Conservation (phyloP, 2,797 vertebrate species). For the Lepus oiostolus region DNA sequence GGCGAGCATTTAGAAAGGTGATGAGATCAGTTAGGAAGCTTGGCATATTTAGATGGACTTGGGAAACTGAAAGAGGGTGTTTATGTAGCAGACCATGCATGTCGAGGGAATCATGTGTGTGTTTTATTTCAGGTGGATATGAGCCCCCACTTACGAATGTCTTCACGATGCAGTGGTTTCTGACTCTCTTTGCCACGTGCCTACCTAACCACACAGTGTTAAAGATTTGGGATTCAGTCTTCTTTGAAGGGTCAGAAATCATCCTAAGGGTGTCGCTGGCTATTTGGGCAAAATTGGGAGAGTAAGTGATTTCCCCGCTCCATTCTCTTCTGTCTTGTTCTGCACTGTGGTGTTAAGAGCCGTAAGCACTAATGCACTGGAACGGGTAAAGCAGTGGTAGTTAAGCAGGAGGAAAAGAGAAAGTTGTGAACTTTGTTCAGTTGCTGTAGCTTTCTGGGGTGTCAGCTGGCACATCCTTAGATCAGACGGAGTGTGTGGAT, state of each 20-base stretch:
- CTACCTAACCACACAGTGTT: slow-evolving; percentile 97
- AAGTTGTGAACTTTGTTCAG: not conserved
- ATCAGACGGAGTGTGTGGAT: not conserved
- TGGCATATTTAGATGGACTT: not conserved
- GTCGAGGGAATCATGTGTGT: not conserved
- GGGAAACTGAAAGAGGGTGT: not conserved
- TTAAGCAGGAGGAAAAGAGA: not conserved
- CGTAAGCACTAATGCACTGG: not conserved
- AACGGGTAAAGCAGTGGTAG: not conserved
- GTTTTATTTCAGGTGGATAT: slow-evolving; percentile 93
- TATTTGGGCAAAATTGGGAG: slow-evolving; percentile 97
- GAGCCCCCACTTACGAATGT: slow-evolving; percentile 99
- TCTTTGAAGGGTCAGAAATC: slow-evolving; percentile 99
- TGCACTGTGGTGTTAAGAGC: not conserved
- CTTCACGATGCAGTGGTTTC: slow-evolving; percentile 99
- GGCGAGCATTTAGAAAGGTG: not conserved
- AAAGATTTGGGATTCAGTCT: slow-evolving; percentile 99
- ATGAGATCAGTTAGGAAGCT: not conserved
- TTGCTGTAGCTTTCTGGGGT: not conserved
- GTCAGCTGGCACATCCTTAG: not conserved
- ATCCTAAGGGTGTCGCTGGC: slow-evolving; percentile 96
- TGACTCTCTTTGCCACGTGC: slow-evolving; percentile 98
- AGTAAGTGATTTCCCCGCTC: slow-evolving; percentile 91
- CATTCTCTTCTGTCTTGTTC: not conserved
- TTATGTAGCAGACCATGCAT: not conserved